Conservation (phyloP, 2,113 vertebrate genomes). For the Ariopsis seemanni region DNA sequence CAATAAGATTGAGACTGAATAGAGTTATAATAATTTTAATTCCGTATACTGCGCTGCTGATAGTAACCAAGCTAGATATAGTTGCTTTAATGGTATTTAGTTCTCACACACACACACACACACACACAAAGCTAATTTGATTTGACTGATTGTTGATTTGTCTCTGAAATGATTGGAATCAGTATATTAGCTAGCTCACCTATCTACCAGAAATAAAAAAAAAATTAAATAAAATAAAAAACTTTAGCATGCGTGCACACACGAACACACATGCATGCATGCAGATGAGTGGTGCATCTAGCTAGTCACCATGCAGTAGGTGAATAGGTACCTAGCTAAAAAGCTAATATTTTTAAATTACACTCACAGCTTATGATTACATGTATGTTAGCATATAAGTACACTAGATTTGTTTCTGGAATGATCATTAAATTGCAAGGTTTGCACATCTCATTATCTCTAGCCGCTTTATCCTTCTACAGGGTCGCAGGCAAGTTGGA, state of each 20-base stretch:
- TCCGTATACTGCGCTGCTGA: background rate
- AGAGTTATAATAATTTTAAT: background rate
- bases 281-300: background rate
- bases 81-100: background rate
- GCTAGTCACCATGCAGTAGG: background rate
- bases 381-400: too few species aligned
- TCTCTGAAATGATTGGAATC: background rate
- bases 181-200: background rate
- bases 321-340: background rate
- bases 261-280: background rate
- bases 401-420: background rate
- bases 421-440: background rate
- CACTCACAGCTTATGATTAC: too few species aligned
- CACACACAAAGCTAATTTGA: too few species aligned
- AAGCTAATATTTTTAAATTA: too few species aligned
- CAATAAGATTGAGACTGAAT: background rate
- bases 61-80: background rate
- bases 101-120: too few species aligned
- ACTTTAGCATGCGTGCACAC: too few species aligned
- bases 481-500: too few species aligned
- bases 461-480: too few species aligned
- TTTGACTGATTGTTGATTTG: background rate
- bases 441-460: background rate
- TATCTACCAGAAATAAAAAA: too few species aligned
- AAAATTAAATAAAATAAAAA: too few species aligned